phyloP scores from a whole-genome alignment of 1,140 invertebrate genomes.

The Oryzaephilus surinamensis region DNA sequence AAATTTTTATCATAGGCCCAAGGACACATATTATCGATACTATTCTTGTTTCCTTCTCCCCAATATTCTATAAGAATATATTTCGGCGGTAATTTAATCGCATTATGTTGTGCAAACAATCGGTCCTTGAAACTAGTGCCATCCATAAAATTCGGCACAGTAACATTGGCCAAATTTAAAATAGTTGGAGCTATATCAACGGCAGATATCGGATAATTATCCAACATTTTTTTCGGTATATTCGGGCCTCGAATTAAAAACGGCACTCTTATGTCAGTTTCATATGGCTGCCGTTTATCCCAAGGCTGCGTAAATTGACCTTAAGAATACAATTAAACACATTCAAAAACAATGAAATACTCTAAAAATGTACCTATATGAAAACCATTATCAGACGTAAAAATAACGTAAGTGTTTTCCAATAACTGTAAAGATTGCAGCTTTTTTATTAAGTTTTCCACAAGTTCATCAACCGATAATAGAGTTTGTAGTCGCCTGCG shows the following conservation, averaged over 20 bases:
- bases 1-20: slow-evolving; percentile 44
- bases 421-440: slow-evolving; percentile 46
- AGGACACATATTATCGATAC: slow-evolving; percentile 44
- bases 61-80: slow-evolving; percentile 66
- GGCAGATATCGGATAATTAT: slow-evolving; percentile 54
- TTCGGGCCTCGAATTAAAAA: slow-evolving; percentile 67
- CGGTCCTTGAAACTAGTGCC: slow-evolving; percentile 46
- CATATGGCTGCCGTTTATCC: slow-evolving; percentile 83
- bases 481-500: slow-evolving; percentile 64
- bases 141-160: slow-evolving; percentile 49
- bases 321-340: neutral
- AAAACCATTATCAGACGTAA: slow-evolving; percentile 82
- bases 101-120: slow-evolving; percentile 18
- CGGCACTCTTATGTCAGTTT: slow-evolving; percentile 76
- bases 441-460: slow-evolving; percentile 49
- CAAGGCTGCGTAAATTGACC: slow-evolving; percentile 77
- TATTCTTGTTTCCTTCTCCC: slow-evolving; percentile 53
- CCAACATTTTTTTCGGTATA: slow-evolving; percentile 42
- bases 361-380: slow-evolving; percentile 56
- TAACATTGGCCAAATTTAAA: slow-evolving; percentile 50
- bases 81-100: slow-evolving; percentile 3
- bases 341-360: neutral
- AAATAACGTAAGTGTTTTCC: slow-evolving; percentile 69
- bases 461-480: slow-evolving; percentile 77
- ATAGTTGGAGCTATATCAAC: slow-evolving; percentile 79